A percentile compares a stretch with the other conserved stretches of the same genome.
phyloP scores from a whole-genome alignment of 1,140 invertebrate species.

The Rhynchophorus ferrugineus region DNA sequence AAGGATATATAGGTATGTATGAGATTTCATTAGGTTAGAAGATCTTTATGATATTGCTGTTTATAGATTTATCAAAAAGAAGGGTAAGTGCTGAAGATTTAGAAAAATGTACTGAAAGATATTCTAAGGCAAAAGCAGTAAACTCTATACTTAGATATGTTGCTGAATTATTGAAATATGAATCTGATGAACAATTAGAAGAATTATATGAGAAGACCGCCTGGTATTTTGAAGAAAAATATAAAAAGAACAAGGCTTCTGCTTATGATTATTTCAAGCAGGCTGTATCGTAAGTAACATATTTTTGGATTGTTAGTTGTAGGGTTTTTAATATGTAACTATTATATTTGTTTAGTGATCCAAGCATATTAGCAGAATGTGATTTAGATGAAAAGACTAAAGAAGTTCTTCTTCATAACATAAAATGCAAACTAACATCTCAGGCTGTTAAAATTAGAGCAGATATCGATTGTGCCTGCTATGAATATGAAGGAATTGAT shows the following conservation, averaged over 20 bases:
- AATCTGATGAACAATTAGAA: conserved; percentile 86
- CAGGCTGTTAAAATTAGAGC: conserved; percentile 97
- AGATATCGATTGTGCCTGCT: conserved; percentile 97
- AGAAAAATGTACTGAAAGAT: conserved; percentile 96
- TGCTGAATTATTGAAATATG: conserved; percentile 88
- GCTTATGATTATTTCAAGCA: conserved; percentile 99
- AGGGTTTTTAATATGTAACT: conserved; percentile 1
- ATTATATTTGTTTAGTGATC: conserved; percentile 60
- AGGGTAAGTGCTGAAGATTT: conserved; percentile 97
- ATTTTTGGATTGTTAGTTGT: conserved; percentile 6
- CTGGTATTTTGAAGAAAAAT: conserved; percentile 98
- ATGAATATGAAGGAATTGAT: conserved; percentile 98
- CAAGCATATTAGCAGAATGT: conserved; percentile 92
- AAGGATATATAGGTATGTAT: conserved; percentile 80
- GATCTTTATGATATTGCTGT: background rate
- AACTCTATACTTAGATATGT: conserved; percentile 97
- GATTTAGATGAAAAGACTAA: conserved; percentile 89
- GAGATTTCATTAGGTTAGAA: background rate
- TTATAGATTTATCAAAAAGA: conserved; percentile 90
- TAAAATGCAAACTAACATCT: conserved; percentile 92
- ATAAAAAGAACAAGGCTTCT: conserved; percentile 85
- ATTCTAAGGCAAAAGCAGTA: conserved; percentile 97
- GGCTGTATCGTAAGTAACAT: conserved; percentile 78
- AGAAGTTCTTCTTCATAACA: conserved; percentile 88
- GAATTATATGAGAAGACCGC: conserved; percentile 96